Evolutionary conservation across 1,140 invertebrate species (phyloP), one percentile per base, ranked within the genome.

Genomic region (Diabrotica virgifera): DNA sequence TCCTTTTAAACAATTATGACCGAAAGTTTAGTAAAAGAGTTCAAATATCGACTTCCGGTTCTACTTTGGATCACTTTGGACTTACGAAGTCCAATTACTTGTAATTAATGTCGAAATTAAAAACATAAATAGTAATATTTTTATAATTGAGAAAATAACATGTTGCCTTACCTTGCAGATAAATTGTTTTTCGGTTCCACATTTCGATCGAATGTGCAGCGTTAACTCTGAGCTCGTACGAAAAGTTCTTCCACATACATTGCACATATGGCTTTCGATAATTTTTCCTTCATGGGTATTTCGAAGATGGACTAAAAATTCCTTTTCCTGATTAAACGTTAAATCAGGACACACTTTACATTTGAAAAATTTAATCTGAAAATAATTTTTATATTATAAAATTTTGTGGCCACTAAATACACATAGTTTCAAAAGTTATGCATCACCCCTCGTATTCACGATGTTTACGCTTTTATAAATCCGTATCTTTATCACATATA

Each of bases 171-270:
- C 71, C 53, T 67, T 69, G 64, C 77, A 78, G 61, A 70, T 74
- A 62, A 64, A 74, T 6, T 63, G 62, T 60, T 72, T 72, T n/a
- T 76, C 66, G 9, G 72, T 74, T 13, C 75, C 77, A 72, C 79
- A 80, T 68, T 80, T 74, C 36, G 78, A 79, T 36, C 73, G 71
- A 13, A 68, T 74, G 62, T 80, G 78, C 13, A 74, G 67, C 6
- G 73, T 72, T 46, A 78, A 72, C 37, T 77, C 73, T 52, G 70
- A 69, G 59, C 74, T 68, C 37, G 72, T 75, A 59, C 74, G 76
- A 68, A 78, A 80, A 58, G 78, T 77, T 58, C 70, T 75, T 11
- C 76, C 77, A 72, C 78, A 80, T 59, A 74, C 75, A 12, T 72
- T 77, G 63, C 78, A 80, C 36, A 75, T 76, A 51, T 60, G 46